Evolutionary conservation across 2,888 invertebrate species (phyloP).

Genomic region (Caenorhabditis sp.): DNA sequence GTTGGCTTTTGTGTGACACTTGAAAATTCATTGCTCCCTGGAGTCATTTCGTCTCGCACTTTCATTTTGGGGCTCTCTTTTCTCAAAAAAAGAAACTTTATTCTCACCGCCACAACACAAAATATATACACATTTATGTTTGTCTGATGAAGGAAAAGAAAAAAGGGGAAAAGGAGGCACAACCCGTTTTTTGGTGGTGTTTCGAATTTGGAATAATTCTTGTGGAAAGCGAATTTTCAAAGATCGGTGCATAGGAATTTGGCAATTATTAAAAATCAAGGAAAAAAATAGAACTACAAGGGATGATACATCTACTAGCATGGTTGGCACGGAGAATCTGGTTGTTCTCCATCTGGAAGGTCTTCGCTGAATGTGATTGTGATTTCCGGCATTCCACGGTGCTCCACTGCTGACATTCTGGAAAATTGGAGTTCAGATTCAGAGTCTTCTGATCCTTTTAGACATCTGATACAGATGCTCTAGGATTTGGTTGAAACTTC

Average conservation of each 20-base stretch:
- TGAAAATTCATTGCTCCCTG: conserved; percentile 61
- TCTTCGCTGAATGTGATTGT: conserved; percentile 66
- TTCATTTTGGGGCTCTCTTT: conserved; percentile 21
- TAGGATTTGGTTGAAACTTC: neutral
- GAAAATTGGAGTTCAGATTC: neutral
- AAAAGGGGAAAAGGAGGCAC: conserved; percentile 12
- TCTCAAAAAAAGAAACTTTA: conserved; percentile 42
- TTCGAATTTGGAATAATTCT: conserved; percentile 45
- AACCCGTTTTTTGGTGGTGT: conserved; percentile 26
- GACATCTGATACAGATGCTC: neutral
- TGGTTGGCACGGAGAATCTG: conserved; percentile 36
- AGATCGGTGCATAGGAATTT: conserved; percentile 48
- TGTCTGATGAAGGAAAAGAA: conserved; percentile 12
- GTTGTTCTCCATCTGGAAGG: conserved; percentile 38
- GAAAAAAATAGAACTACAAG: conserved; percentile 2
- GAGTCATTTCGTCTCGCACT: conserved; percentile 43
- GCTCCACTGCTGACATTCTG: conserved; percentile 61
- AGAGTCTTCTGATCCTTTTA: too few relatives aligned
- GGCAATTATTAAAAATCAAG: conserved; percentile 28
- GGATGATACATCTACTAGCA: conserved; percentile 30
- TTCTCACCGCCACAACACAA: conserved; percentile 46
- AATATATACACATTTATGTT: conserved; percentile 56
- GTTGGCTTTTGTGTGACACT: conserved; percentile 46
- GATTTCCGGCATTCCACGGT: conserved; percentile 64
- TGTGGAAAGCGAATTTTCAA: conserved; percentile 23